phyloP scores from a whole-genome alignment of 2,888 invertebrate species.

The Electrophaes corylata region DNA sequence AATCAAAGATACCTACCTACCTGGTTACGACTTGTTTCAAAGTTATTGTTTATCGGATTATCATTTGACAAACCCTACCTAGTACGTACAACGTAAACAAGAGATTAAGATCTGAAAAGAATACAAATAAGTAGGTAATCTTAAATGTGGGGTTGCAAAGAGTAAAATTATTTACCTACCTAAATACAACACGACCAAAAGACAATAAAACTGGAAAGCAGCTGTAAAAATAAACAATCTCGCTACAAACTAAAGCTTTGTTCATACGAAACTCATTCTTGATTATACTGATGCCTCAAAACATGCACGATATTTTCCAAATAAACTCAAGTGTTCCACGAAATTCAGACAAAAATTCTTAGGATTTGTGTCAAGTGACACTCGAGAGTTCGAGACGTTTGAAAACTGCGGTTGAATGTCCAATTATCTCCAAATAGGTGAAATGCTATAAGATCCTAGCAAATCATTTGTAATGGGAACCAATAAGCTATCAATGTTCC shows the following conservation, averaged over 20 bases:
- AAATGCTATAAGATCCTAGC: constrained; percentile 45
- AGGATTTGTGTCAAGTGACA: constrained; percentile 30
- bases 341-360: constrained; percentile 38
- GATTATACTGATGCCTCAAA: constrained; percentile 53
- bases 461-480: constrained; percentile 44
- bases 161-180: not conserved
- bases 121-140: not conserved
- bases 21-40: not conserved
- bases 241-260: too few species aligned
- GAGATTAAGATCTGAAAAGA: too few species aligned
- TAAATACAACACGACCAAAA: not conserved
- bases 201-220: not conserved
- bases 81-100: not conserved
- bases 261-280: constrained; percentile 18
- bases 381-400: constrained; percentile 39
- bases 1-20: not conserved
- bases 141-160: not conserved
- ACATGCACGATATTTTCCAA: constrained; percentile 46
- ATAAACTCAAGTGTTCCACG: constrained; percentile 44
- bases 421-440: constrained; percentile 40
- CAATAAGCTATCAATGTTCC: constrained; percentile 42
- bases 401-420: constrained; percentile 12
- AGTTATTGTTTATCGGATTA: not conserved
- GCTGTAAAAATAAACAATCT: constrained; percentile 21
- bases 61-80: not conserved